These are phyloP conservation scores for Rhopalosiphum maidis DNA, from an alignment of 1,140 invertebrate species.

Conservation along the genomic window DNA sequence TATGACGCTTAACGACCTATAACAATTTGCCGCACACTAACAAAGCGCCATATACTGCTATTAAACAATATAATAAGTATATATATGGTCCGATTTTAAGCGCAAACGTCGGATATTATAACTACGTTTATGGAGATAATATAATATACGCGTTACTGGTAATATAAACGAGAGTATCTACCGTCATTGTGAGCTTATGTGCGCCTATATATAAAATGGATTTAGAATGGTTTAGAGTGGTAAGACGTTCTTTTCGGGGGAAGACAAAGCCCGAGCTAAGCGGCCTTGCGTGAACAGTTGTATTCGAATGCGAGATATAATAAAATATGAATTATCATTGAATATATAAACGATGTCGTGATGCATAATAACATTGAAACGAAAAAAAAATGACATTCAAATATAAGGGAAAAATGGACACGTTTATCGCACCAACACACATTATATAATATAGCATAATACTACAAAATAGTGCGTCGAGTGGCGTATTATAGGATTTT, in stretches of 20 bases:
- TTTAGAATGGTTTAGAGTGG: not conserved
- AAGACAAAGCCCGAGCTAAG: not conserved
- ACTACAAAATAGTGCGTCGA: not conserved
- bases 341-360: not conserved
- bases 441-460: not conserved
- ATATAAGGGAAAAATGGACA: not conserved
- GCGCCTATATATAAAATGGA: not conserved
- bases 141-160: not conserved
- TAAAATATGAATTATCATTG: not conserved
- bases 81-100: not conserved
- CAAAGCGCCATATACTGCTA: not conserved
- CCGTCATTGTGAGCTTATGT: not conserved
- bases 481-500: not conserved
- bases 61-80: not conserved
- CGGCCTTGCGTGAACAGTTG: not conserved
- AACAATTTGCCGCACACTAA: not conserved
- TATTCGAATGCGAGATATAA: not conserved
- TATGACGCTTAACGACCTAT: not conserved
- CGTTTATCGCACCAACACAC: not conserved
- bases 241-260: not conserved
- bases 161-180: not conserved
- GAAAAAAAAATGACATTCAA: not conserved
- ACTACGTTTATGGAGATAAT: not conserved
- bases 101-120: not conserved
- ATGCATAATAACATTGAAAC: not conserved